Evolutionary conservation across 2,113 vertebrate genomes (phyloP).

Genomic region (Heptranchias perlo): DNA sequence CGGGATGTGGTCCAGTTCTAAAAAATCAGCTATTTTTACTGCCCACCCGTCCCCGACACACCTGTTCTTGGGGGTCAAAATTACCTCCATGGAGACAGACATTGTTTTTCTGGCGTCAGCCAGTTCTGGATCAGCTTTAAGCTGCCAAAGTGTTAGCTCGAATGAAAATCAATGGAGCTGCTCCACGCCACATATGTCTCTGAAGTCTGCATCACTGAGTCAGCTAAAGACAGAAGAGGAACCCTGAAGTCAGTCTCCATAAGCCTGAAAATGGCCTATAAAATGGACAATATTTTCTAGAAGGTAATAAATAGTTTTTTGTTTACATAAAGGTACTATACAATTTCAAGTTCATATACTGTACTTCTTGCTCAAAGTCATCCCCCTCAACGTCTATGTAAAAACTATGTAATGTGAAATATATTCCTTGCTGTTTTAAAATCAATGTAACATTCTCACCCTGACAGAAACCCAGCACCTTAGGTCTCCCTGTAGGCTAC

Average conservation of each 20-base stretch:
- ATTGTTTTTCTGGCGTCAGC: background rate
- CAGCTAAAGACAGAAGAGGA: conserved; percentile 21
- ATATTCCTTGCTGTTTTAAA: background rate
- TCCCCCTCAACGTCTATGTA: background rate
- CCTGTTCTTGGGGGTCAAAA: too few relatives aligned
- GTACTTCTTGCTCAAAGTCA: too few relatives aligned
- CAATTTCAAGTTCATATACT: background rate
- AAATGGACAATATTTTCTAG: background rate
- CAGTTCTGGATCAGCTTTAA: background rate
- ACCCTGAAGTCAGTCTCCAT: background rate
- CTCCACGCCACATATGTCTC: background rate
- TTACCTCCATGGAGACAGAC: background rate
- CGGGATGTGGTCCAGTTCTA: too few relatives aligned
- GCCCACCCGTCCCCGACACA: too few relatives aligned
- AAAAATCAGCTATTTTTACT: too few relatives aligned
- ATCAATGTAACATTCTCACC: background rate
- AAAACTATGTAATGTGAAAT: background rate
- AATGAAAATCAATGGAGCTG: conserved; percentile 30
- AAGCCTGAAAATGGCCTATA: background rate
- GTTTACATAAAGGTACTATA: background rate
- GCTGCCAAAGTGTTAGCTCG: background rate
- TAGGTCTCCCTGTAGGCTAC: background rate
- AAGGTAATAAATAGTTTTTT: background rate
- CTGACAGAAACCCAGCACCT: background rate
- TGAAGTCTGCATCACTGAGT: background rate